phyloP scores from a whole-genome alignment of 2,113 vertebrate genomes.

The Seriola rivoliana region DNA sequence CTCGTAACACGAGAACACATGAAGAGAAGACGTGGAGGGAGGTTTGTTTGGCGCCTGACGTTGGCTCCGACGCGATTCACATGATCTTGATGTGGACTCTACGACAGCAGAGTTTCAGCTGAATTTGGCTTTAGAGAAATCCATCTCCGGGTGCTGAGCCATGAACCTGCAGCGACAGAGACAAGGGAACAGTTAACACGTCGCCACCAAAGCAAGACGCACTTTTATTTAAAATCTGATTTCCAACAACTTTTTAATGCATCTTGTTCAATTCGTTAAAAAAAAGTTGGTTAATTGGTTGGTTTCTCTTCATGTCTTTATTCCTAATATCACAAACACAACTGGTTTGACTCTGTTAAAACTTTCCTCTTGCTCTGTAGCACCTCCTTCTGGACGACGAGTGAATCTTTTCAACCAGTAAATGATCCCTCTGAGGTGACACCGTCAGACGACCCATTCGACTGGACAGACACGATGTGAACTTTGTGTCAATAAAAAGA shows the following conservation, averaged over 20 bases:
- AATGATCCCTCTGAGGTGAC: background rate
- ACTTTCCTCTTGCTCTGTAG: background rate
- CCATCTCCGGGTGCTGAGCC: constrained; percentile 88
- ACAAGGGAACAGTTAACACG: background rate
- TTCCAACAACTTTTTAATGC: background rate
- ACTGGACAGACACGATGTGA: constrained; percentile 16
- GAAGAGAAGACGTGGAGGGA: background rate
- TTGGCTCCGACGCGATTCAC: background rate
- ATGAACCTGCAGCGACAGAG: constrained; percentile 81
- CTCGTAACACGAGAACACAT: background rate
- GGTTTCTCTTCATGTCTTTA: too few species aligned
- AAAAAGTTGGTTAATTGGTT: background rate
- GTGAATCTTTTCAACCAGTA: background rate
- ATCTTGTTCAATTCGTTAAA: background rate
- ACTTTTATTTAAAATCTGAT: background rate
- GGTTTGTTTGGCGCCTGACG: background rate
- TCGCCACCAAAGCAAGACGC: background rate
- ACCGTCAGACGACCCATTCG: background rate
- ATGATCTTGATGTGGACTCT: background rate
- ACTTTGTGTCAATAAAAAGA: constrained; percentile 36
- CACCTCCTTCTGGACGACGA: constrained; percentile 8
- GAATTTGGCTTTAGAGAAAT: constrained; percentile 89
- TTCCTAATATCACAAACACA: too few species aligned
- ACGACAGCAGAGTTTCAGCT: constrained; percentile 74
- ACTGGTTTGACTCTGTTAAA: background rate